These are phyloP conservation scores for Ganaspis sp. DNA, from an alignment of 1,140 invertebrate genomes.

Conservation along the genomic window DNA sequence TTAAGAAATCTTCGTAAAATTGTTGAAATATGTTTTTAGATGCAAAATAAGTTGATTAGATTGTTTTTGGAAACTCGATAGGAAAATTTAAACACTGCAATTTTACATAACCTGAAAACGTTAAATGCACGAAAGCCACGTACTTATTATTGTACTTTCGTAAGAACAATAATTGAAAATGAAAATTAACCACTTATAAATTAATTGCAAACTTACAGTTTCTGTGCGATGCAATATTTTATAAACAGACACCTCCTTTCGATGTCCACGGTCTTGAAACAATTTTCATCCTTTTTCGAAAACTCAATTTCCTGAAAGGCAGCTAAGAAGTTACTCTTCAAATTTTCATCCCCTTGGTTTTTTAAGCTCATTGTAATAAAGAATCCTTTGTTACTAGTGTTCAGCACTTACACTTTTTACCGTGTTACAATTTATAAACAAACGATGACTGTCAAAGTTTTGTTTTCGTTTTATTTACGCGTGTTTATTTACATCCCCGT, in stretches of 20 bases:
- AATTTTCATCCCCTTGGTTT: constrained; percentile 27
- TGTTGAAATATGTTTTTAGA: no score
- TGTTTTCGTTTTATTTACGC: no score
- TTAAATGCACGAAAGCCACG: no score
- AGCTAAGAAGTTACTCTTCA: constrained; percentile 56
- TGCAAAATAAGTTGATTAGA: no score
- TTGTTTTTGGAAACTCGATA: no score
- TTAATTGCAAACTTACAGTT: constrained; percentile 54
- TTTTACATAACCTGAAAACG: background rate
- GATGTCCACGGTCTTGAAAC: constrained; percentile 51
- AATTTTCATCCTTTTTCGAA: constrained; percentile 55
- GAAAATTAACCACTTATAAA: constrained; percentile 25
- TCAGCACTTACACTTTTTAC: no score
- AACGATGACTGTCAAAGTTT: no score
- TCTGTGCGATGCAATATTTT: constrained; percentile 60
- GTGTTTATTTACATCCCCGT: no score
- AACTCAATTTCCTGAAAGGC: constrained; percentile 62
- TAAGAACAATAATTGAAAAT: background rate
- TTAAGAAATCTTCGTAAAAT: no score
- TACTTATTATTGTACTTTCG: background rate
- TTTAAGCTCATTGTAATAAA: background rate
- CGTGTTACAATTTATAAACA: no score
- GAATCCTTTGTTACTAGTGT: no score
- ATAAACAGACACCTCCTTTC: constrained; percentile 60
- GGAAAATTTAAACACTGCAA: no score